These are phyloP conservation scores for Syritta pipiens DNA, from an alignment of 2,888 invertebrate species.

Conservation along the genomic window DNA sequence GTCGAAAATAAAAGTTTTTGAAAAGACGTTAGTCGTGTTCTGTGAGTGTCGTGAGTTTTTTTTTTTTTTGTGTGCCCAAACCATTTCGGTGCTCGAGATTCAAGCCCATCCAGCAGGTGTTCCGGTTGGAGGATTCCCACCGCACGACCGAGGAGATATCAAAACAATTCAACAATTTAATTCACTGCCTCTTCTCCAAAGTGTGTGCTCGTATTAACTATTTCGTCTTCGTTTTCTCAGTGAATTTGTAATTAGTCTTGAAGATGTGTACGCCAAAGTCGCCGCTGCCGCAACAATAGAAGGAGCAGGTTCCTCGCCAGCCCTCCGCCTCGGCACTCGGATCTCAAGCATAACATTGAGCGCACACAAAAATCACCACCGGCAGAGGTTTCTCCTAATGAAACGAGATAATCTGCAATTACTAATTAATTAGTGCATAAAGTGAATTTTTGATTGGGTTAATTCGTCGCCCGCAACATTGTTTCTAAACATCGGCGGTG, in stretches of 20 bases:
- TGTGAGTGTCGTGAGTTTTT: no score
- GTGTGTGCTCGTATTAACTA: constrained; percentile 34
- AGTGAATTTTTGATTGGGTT: constrained; percentile 29
- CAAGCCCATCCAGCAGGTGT: no score
- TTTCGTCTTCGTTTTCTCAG: constrained; percentile 13
- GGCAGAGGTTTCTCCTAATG: constrained; percentile 54
- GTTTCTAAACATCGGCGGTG: constrained; percentile 58
- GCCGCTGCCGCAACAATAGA: constrained; percentile 13
- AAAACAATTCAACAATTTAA: constrained; percentile 19
- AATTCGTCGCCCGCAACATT: constrained; percentile 48
- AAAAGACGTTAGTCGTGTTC: no score
- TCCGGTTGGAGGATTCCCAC: constrained; percentile 52
- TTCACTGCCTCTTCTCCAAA: neutral
- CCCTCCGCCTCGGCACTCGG: neutral
- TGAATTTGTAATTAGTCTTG: constrained; percentile 60
- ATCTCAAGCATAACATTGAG: constrained; percentile 58
- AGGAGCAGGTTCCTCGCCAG: constrained; percentile 7
- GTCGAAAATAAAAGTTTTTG: no score
- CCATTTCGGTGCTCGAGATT: neutral
- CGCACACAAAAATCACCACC: constrained; percentile 49
- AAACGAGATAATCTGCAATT: constrained; percentile 56
- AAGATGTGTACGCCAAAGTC: constrained; percentile 38
- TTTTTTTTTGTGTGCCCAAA: neutral
- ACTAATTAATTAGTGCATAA: constrained; percentile 67
- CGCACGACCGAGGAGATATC: no score